phyloP scores from a whole-genome alignment of 2,888 invertebrate genomes.

The Andrena minutula region DNA sequence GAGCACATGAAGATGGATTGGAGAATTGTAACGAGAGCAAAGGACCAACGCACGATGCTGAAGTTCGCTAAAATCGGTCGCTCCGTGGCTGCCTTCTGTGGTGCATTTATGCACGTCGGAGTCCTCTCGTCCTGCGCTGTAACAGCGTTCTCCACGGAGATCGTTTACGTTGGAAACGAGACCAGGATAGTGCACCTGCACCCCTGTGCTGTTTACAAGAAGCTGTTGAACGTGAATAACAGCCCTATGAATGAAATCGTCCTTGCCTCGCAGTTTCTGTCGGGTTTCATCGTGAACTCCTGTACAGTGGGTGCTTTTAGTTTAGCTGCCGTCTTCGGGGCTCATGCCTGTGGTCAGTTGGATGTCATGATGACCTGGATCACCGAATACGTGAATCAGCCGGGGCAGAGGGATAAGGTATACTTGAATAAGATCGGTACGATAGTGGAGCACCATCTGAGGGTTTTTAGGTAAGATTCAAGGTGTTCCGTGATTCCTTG shows the following conservation, averaged over 20 bases:
- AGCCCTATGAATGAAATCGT: constrained; percentile 67
- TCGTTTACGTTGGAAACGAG: constrained; percentile 49
- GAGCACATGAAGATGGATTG: constrained; percentile 71
- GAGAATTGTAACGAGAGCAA: constrained; percentile 35
- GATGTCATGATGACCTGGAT: constrained; percentile 60
- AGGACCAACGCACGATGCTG: constrained; percentile 69
- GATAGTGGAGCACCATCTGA: constrained; percentile 66
- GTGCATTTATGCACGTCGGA: constrained; percentile 55
- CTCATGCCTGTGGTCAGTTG: constrained; percentile 74
- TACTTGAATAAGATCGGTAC: constrained; percentile 20
- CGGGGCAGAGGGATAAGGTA: background rate
- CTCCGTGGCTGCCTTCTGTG: constrained; percentile 51
- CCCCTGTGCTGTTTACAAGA: constrained; percentile 63
- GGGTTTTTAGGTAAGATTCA: constrained; percentile 47
- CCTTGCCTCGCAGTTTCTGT: constrained; percentile 57
- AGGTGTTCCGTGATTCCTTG: background rate
- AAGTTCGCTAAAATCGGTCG: constrained; percentile 69
- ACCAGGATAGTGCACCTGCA: constrained; percentile 45
- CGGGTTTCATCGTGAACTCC: constrained; percentile 59
- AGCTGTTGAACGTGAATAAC: constrained; percentile 48
- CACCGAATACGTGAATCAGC: constrained; percentile 48
- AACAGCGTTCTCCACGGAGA: constrained; percentile 6
- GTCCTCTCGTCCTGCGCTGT: constrained; percentile 49
- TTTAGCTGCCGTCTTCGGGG: constrained; percentile 64
- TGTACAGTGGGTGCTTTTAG: constrained; percentile 57